Conservation (phyloP, 1,140 invertebrate species). For the Aphaenogaster floridana region DNA sequence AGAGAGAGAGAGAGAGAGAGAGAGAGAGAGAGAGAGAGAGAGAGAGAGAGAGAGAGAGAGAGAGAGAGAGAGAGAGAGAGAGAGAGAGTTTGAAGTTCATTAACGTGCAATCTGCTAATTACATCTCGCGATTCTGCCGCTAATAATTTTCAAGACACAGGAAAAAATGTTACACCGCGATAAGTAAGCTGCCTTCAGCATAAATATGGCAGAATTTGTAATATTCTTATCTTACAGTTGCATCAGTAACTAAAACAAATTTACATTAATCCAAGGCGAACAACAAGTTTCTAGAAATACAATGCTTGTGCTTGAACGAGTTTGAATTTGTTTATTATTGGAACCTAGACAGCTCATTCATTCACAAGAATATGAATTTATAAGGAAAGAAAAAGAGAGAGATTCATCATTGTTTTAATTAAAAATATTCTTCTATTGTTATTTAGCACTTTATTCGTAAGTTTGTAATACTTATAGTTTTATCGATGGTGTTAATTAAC, state of each 20-base stretch:
- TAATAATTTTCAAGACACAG: constrained; percentile 56
- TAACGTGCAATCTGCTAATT: constrained; percentile 60
- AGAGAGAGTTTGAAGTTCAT: constrained; percentile 7
- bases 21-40: too few relatives aligned
- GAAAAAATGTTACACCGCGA: constrained; percentile 25
- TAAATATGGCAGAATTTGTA: constrained; percentile 33
- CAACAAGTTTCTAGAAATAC: constrained; percentile 20
- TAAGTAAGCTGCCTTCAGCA: constrained; percentile 30
- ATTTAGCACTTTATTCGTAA: constrained; percentile 44
- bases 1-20: too few relatives aligned
- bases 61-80: too few relatives aligned
- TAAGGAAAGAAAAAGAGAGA: background rate
- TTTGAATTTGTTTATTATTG: constrained; percentile 26
- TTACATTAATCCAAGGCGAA: constrained; percentile 4
- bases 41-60: background rate
- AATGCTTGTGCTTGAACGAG: background rate
- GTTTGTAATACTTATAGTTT: constrained; percentile 34
- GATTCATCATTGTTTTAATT: constrained; percentile 16
- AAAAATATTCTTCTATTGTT: background rate
- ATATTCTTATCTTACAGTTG: constrained; percentile 21
- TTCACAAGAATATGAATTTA: background rate
- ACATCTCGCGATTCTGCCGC: constrained; percentile 30
- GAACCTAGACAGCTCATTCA: constrained; percentile 5
- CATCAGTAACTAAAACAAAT: constrained; percentile 39
- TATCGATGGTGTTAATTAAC: constrained; percentile 7